Evolutionary conservation across 2,888 invertebrate genomes (phyloP), one percentile per base, ranked within the genome.

Genomic region (Luperina testacea): DNA sequence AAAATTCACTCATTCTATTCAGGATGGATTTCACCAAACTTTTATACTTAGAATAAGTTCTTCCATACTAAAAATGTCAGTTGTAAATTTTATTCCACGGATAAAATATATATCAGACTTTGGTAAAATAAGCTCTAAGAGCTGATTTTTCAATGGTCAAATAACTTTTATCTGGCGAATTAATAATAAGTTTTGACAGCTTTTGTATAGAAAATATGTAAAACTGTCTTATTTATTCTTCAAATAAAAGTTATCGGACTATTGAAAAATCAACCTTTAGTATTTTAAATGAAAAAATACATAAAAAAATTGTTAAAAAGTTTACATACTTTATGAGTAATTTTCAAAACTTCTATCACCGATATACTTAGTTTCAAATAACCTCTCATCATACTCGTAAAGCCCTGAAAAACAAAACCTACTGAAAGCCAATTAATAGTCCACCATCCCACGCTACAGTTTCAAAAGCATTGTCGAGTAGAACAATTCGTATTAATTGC

Each of bases 401-500:
- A 48, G 0, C 20, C 0, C 20, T 15, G 27, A 32, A 32, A 38
- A 67, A 42, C 11, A 57, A 45, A 57, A 61, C 2, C 8, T 15
- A 32, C n/a, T n/a, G 15, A 63, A 17, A 78, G 6, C 38, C 17
- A 9, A 71, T 57, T 61, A 75, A 17, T 2, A 20, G 27, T 17
- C 5, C 6, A 27, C 27, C n/a, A n/a, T 17, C 38, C n/a, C 15
- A 65, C 57, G 59, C 45, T 15, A 61, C 48, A 68, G 20, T 38
- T 61, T 69, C 13, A 72, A 72, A 63, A 70, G 32, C 48, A 15
- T 51, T 57, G 51, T 64, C 38, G 9, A 15, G 45, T n/a, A 59
- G 80, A 83, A 11, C 68, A 76, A 75, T 79, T 81, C 24, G 32
- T 79, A 77, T 76, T 86, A 85, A 87, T 85, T 77, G 78, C 73